Conservation (phyloP, 2,113 vertebrate species). For the Oncorhynchus tshawytscha region DNA sequence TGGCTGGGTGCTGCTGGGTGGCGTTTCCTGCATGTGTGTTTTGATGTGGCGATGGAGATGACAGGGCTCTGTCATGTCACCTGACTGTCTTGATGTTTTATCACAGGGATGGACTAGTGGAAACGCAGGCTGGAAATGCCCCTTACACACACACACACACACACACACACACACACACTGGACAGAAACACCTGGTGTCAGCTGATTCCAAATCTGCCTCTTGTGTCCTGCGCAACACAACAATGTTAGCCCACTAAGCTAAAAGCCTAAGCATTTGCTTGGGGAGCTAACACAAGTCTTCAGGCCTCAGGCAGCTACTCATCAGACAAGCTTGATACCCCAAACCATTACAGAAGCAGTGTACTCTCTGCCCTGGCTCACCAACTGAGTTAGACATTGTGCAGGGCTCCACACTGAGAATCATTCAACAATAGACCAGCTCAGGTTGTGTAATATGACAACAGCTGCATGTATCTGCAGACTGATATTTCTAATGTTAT, state of each 20-base stretch:
- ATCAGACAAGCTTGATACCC: too few species aligned
- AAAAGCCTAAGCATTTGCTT: too few species aligned
- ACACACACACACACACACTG: background rate
- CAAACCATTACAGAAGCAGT: too few species aligned
- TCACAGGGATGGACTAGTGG: slow-evolving; percentile 53
- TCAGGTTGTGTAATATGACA: background rate
- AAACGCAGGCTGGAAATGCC: slow-evolving; percentile 11
- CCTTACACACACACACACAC: background rate
- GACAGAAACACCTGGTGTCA: background rate
- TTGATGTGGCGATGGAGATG: slow-evolving; percentile 63
- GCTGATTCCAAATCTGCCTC: background rate
- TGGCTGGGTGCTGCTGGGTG: slow-evolving; percentile 20
- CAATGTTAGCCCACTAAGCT: too few species aligned
- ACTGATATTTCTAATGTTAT: background rate
- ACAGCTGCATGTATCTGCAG: background rate
- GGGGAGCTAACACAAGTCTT: too few species aligned
- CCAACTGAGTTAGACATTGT: background rate
- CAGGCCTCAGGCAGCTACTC: too few species aligned
- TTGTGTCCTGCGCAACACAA: background rate
- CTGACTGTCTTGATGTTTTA: slow-evolving; percentile 44
- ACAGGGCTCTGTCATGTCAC: slow-evolving; percentile 36
- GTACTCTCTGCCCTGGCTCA: background rate
- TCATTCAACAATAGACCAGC: background rate
- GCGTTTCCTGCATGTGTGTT: slow-evolving; percentile 52
- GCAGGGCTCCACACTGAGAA: background rate